Evolutionary conservation across 2,797 vertebrate species (phyloP).

Genomic region (Falco berigora): DNA sequence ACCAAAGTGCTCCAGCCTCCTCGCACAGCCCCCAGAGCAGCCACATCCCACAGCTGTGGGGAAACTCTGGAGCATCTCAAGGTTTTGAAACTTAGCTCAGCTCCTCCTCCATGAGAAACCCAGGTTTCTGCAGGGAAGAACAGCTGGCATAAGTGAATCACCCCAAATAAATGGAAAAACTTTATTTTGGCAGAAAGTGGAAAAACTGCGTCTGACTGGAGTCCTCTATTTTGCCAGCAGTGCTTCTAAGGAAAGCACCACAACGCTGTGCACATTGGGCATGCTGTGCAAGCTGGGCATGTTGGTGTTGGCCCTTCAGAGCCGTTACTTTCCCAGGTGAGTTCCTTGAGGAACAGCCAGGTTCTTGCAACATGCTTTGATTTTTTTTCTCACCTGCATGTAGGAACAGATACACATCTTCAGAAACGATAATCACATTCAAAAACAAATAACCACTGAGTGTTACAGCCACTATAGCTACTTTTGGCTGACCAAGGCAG

Average conservation of each 20-base stretch:
- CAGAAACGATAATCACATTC: not conserved
- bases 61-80: accelerated
- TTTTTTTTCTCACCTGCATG: not conserved
- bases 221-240: not conserved
- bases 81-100: not conserved
- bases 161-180: not conserved
- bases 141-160: not conserved
- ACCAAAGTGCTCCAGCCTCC: not conserved
- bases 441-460: not conserved
- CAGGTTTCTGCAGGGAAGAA: not conserved
- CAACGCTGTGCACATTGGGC: not conserved
- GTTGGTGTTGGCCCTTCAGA: not conserved
- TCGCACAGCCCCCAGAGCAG: not conserved
- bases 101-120: not conserved
- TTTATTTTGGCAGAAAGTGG: not conserved
- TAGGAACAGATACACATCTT: accelerated
- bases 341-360: not conserved
- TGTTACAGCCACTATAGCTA: not conserved
- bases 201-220: accelerated
- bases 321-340: accelerated
- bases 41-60: accelerated
- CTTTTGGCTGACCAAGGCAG: not conserved
- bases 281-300: not conserved
- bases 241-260: not conserved
- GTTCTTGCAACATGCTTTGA: not conserved